Base-by-base conservation (phyloP, 2,888 invertebrate genomes). In the Agonum fuliginosum region DNA sequence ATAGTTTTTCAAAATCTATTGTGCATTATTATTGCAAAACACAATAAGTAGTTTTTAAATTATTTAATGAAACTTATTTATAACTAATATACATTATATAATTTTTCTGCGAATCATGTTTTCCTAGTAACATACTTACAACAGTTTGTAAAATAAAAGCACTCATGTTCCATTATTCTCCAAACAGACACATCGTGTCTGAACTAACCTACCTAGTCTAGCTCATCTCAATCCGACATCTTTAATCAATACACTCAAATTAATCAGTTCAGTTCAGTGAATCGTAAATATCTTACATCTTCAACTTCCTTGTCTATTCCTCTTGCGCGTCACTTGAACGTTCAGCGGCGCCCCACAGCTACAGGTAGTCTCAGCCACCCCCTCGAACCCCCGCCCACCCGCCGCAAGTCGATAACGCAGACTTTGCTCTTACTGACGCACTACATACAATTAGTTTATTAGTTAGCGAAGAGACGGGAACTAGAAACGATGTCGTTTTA, bases 391-490 rank as follows among this genome's bases (percentile, higher is more conserved):
- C 37, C 37, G n/a, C 0, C 24, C 12, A 54, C 10, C 54, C 54
- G 6, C 19, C 19, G 10, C 10, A 2, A 54, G 54, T 54, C 54
- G 54, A 54, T 54, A 54, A 54, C 12, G 12, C 54, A 22, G 54
- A 10, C n/a, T 22, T 8, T 24, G 22, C 3, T 24, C 24, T 20
- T 54, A 24, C 54, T 24, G 54, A 54, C 22, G 12, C 46, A n/a
- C 46, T 54, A 54, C 54, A 54, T 54, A 54, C 54, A 54, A 54
- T 54, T 54, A 54, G 54, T 54, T 37, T 54, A n/a, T n/a, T n/a
- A n/a, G n/a, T n/a, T n/a, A n/a, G n/a, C n/a, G n/a, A n/a, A n/a
- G n/a, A n/a, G n/a, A n/a, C n/a, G 54, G n/a, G 24, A 54, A 8
- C 6, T 37, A 54, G n/a, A n/a, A n/a, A n/a, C n/a, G n/a, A n/a